Evolutionary conservation across 2,888 invertebrate genomes (phyloP), one percentile per base, ranked within the genome.

Genomic region (Pristionchus exspectatus): DNA sequence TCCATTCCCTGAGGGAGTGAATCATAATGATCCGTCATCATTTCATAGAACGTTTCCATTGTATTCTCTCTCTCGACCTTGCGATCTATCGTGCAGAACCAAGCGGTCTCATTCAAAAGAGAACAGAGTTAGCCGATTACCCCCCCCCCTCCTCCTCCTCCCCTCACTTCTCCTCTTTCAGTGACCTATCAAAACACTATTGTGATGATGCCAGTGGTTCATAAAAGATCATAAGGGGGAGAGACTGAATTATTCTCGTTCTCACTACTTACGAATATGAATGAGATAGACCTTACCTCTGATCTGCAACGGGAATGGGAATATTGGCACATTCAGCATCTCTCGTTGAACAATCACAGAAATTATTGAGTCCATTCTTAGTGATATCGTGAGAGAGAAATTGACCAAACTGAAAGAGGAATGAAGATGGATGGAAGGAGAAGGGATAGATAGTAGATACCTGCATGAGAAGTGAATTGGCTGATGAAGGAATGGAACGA

Each of bases 381-480:
- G 94, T 94, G 86, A 95, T 90, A 91, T 95, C 95, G 88, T 95
- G 95, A 54, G 93, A 93, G 74, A 95, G 90, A 89, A 94, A 94
- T 91, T 95, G 93, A 33, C 93, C 93, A 83, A 91, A 92, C 54
- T 90, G 66, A 59, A 77, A 84, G 14, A 66, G 50, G 27, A 14
- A 66, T 27, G 63, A 54, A 72, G 72, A 66, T 63, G 69, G 54
- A 72, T 5, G 54, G 91, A 92, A 63, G 89, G 91, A 93, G 93
- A 94, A 66, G 94, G 54, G 87, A 94, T 90, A 7, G 92, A 91
- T 90, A 92, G 94, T 33, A 14, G 9, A 27, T 54, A 59, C 74
- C 88, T 88, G 88, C 84, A 77, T 84, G 30, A 77, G 81, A 33
- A n/a, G 83, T 12, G 88, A 84, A 87, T 74, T 83, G 54, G 66